Evolutionary conservation across 1,140 invertebrate species (phyloP).

Genomic region (Neodiprion virginianus): DNA sequence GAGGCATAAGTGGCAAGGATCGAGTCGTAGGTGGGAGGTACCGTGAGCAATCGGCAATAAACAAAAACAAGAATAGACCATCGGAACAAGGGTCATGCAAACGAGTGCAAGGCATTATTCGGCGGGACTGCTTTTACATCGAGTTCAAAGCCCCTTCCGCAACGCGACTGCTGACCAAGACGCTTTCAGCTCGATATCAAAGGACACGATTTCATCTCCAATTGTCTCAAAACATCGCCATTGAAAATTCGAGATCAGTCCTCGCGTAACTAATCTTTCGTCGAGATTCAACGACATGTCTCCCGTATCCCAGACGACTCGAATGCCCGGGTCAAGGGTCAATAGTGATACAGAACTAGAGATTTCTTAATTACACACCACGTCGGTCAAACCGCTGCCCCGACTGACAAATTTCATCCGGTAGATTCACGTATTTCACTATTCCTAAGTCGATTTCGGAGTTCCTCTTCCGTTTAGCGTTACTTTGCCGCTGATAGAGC

Average conservation of each 20-base stretch:
- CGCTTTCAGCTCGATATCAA: neutral
- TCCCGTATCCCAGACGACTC: neutral
- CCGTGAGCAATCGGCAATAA: no score
- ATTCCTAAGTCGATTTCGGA: neutral
- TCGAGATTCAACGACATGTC: constrained; percentile 1
- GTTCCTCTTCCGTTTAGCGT: neutral
- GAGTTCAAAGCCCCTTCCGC: neutral
- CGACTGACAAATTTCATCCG: neutral
- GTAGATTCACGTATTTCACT: neutral
- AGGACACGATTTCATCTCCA: neutral
- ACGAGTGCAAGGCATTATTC: neutral
- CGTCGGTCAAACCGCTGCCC: neutral
- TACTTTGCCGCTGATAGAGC: neutral
- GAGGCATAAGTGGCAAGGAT: no score
- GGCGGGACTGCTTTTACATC: neutral
- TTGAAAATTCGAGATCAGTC: neutral
- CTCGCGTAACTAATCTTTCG: neutral
- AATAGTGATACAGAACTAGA: neutral
- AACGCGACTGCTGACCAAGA: neutral
- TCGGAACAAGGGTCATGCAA: neutral
- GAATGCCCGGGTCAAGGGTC: constrained; percentile 1
- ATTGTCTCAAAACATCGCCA: neutral
- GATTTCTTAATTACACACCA: neutral
- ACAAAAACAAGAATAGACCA: no score
- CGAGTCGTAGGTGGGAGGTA: no score